Evolutionary conservation across 2,888 invertebrate species (phyloP), one percentile per base, ranked within the genome.

Genomic region (Elaeidobius kamerunicus): DNA sequence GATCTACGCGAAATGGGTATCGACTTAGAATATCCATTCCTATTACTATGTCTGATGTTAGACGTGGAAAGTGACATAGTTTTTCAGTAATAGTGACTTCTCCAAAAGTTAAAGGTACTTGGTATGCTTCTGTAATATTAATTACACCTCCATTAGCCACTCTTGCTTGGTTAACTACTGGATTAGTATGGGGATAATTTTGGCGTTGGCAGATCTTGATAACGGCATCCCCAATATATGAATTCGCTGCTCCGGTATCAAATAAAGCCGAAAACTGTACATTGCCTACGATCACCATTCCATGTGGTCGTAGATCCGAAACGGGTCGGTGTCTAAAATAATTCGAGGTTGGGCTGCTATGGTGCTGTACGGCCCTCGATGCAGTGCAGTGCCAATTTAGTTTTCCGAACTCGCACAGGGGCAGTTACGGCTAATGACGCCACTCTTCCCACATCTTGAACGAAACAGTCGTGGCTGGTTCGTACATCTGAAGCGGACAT

Each of bases 121-220:
- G 38, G 38, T 38, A 38, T 15, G 38, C 38, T 18, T 38, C 16
- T 5, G 38, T 17, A n/a, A n/a, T n/a, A n/a, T n/a, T n/a, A n/a
- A n/a, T n/a, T n/a, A 23, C 23, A 4, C 9, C 23, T 9, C 23
- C 23, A 23, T 23, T 23, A 6, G 23, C 23, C 4, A 23, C 23
- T 23, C 9, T 23, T 9, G 23, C 23, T 6, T 23, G 4, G 23
- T 9, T 23, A 23, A 23, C 23, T 23, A 6, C 9, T 6, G 23
- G 23, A 4, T 23, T 23, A 4, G 9, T 9, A 6, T 23, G 4
- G 4, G 5, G 23, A 9, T 23, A 9, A n/a, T n/a, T n/a, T n/a
- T n/a, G n/a, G n/a, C n/a, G n/a, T n/a, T n/a, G n/a, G n/a, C n/a
- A n/a, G n/a, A n/a, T n/a, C n/a, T n/a, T n/a, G n/a, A n/a, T n/a